Base-by-base conservation (phyloP, 1,140 invertebrate species). In the Orchesella cincta region DNA sequence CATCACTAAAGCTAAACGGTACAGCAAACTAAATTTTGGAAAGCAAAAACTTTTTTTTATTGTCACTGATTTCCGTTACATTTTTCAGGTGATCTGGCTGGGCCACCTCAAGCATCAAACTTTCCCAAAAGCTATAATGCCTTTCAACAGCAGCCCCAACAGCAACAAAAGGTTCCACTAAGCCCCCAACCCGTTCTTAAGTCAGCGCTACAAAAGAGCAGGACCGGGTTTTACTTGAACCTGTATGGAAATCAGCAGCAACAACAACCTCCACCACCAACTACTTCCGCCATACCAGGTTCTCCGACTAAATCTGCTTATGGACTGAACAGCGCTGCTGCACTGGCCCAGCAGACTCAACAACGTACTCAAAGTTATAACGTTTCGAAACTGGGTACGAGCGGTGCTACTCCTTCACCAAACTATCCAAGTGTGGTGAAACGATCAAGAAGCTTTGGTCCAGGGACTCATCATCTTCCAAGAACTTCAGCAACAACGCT, bases 381-480 rank as follows among this genome's bases (percentile, higher is more conserved):
- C n/a, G 54, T 12, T 18, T 14, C 54, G 14, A 57, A 57, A 57
- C 23, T 57, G 23, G n/a, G 54, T 5, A 57, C 8, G 29, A 12
- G 23, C 62, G 62, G 26, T 5, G 28, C 62, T 23, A 57, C 8
- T 57, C 31, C 29, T 31, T 31, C 62, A 14, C n/a, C 62, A 33
- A 18, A 31, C 23, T 67, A 31, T 26, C 31, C 29, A 26, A 39
- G 71, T 2, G 71, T 73, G n/a, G 75, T 81, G 18, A 81, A 81
- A 46, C 52, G 80, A 18, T 81, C 80, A 5, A 73, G 77, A 35
- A 81, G 80, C 71, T 81, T 79, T 74, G 62, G 39, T 16, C 36
- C 75, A 16, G 67, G 71, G 31, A 31, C 35, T n/a, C n/a, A n/a
- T 31, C 31, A 33, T 54, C 5, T n/a, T 73, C 35, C 16, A 51